Percentiles rank a stretch among this genome's conserved stretches.
These are phyloP conservation scores for Paedocypris sp. DNA, from an alignment of 2,113 vertebrate species.

Conservation along the genomic window DNA sequence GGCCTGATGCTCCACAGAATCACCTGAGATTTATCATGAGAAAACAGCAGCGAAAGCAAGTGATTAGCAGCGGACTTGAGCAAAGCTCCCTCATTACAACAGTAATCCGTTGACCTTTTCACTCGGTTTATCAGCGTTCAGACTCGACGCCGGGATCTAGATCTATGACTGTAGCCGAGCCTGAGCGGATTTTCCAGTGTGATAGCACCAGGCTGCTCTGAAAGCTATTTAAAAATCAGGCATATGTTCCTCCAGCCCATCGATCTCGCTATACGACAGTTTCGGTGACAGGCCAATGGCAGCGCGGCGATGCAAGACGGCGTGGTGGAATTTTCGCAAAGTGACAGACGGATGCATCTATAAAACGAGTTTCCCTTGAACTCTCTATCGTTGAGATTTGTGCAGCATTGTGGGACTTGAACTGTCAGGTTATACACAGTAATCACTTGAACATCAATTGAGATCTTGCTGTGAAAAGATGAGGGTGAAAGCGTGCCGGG, in stretches of 20 bases:
- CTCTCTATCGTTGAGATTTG: too few species aligned
- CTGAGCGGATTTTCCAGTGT: too few species aligned
- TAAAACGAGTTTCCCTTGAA: too few species aligned
- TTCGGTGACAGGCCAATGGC: not conserved
- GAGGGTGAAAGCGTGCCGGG: not conserved
- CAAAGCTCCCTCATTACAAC: conserved; percentile 10
- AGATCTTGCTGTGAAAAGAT: not conserved
- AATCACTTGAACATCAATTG: not conserved
- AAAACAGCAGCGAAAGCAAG: not conserved
- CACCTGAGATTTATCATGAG: not conserved
- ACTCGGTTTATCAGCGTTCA: conserved; percentile 1
- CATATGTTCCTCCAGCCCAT: too few species aligned
- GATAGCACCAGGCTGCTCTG: not conserved
- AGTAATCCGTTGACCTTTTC: conserved; percentile 10
- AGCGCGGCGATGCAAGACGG: too few species aligned
- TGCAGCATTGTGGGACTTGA: too few species aligned
- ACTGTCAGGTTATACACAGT: not conserved
- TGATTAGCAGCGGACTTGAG: conserved; percentile 10
- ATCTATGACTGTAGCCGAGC: too few species aligned
- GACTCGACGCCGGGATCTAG: not conserved
- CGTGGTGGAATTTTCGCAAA: too few species aligned
- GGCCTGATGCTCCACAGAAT: conserved; percentile 1
- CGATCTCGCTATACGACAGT: not conserved
- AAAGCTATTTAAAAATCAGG: not conserved
- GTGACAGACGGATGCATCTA: too few species aligned